These are phyloP conservation scores for Stichopus horrens DNA, from an alignment of 53 echinoderm and acorn worm species.

Conservation along the genomic window DNA sequence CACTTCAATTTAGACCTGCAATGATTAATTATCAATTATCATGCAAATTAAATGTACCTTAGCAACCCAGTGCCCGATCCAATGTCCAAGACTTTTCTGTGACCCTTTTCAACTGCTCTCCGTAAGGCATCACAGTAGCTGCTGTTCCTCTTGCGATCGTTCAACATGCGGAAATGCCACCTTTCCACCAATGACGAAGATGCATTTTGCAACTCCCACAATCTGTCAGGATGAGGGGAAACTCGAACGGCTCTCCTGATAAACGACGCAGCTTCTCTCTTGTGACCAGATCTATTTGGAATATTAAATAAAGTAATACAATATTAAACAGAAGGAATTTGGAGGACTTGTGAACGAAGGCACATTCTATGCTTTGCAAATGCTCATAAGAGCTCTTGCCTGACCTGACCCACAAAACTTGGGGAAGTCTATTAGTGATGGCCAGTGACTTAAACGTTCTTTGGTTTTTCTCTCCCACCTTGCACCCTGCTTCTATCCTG, in stretches of 20 bases:
- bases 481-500: no score
- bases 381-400: no score
- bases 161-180: slow-evolving; percentile 87
- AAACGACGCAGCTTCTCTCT: slow-evolving; percentile 51
- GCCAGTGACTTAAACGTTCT: no score
- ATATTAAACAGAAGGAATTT: background rate
- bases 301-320: background rate
- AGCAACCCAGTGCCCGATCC: slow-evolving; percentile 80
- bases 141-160: slow-evolving; percentile 65
- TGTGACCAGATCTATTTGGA: slow-evolving; percentile 14
- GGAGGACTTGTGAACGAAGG: background rate
- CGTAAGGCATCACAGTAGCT: slow-evolving; percentile 65
- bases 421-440: no score
- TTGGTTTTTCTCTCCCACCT: no score
- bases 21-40: background rate
- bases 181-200: slow-evolving; percentile 62
- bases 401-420: no score
- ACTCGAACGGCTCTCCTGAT: slow-evolving; percentile 59
- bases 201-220: slow-evolving; percentile 59
- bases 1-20: no score
- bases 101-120: slow-evolving; percentile 58
- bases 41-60: slow-evolving; percentile 46
- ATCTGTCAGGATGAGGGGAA: slow-evolving; percentile 39
- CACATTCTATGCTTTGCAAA: background rate
- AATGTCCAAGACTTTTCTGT: slow-evolving; percentile 68